phyloP scores from a whole-genome alignment of 1,140 invertebrate genomes.

The Panagrolaimus sp. region DNA sequence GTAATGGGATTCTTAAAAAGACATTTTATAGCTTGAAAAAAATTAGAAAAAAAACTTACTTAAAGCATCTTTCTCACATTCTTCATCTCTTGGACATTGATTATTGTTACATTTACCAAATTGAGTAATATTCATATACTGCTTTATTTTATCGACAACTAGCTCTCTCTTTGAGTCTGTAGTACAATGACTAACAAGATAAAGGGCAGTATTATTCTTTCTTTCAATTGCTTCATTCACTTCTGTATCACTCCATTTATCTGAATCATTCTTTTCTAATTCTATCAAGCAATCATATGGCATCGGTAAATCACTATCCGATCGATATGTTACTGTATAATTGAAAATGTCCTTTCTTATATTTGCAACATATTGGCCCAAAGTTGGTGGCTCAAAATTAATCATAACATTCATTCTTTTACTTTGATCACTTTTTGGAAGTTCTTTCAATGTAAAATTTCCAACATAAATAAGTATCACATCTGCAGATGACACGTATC shows the following conservation, averaged over 20 bases:
- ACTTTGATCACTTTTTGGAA: no score
- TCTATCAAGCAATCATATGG: neutral
- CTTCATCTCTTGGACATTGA: neutral
- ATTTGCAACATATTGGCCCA: no score
- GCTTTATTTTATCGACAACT: no score
- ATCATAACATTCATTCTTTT: no score
- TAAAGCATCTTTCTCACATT: conserved; percentile 1
- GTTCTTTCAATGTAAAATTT: no score
- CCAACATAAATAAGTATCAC: no score
- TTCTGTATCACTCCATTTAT: neutral
- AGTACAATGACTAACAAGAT: neutral
- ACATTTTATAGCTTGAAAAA: neutral
- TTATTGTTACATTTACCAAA: conserved; percentile 1
- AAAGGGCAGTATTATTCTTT: neutral
- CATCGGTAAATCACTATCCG: neutral
- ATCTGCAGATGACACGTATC: no score
- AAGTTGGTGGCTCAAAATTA: no score
- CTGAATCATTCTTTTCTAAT: neutral
- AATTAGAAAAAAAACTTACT: conserved; percentile 1
- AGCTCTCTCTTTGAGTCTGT: neutral
- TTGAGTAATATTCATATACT: conserved; percentile 1
- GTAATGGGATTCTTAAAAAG: conserved; percentile 16
- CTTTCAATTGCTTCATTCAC: neutral
- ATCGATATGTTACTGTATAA: neutral
- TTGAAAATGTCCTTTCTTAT: neutral